Evolutionary conservation across 2,113 vertebrate species (phyloP), one percentile per base, ranked within the genome.

Genomic region (Strix uralensis): DNA sequence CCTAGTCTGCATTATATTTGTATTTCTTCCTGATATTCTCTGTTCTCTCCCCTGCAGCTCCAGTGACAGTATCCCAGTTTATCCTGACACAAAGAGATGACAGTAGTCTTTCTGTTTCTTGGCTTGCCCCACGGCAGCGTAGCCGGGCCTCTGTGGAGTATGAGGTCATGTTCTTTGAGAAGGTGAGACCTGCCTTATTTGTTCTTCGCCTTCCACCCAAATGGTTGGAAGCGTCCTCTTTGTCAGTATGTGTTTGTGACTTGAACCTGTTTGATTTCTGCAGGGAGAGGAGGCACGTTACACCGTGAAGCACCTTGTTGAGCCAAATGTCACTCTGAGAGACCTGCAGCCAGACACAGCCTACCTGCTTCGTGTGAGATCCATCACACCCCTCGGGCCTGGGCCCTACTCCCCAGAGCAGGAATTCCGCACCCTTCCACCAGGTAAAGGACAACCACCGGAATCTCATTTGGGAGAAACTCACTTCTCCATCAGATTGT

Each of bases 291-390:
- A 98, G 66, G 87, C 98, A 58, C 96, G 97, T 81, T 98, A 98
- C 66, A 98, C 97, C 40, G 98, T 98, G 81, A 97, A 97, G 54
- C 96, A 97, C 42, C 96, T 98, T 57, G 71, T 96, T 4, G 98
- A 98, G 81, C 98, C 98, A 2, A 97, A 98, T 32, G 98, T 98
- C 58, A 94, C 98, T 23, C 93, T 98, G 92, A 97, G 94, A 2
- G 97, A 98, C 70, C 95, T 98, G 65, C 98, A 98, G 88, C 98
- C 98, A 3, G 98, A 98, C 71, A 98, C 98, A 72, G 96, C 96
- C 10, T 98, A 98, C 57, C 92, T 98, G 49, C 88, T 98, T 55
- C 96, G 98, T 7, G 98, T 98, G 20, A 97, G 98, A n/a, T 98
- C 92, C 54, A 32, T 98, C 81, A 98, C 98, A 13, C 96, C 98